Conservation (phyloP, 2,113 vertebrate genomes). For the Nothobranchius furzeri region DNA sequence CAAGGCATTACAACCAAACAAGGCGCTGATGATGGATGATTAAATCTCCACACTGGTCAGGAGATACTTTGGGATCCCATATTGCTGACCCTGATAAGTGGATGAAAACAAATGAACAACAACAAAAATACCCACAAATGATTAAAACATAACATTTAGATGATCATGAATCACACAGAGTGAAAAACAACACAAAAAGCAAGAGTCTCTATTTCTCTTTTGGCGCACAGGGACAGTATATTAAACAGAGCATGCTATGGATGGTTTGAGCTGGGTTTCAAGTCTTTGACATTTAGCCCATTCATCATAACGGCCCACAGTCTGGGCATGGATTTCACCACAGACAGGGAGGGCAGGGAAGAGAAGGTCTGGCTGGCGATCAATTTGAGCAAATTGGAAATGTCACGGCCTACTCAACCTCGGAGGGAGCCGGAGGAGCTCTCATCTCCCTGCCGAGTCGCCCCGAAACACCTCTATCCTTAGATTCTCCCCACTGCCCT, state of each 20-base stretch:
- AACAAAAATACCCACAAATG: too few relatives aligned
- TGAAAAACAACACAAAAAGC: slow-evolving; percentile 8
- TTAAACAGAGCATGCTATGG: slow-evolving; percentile 56
- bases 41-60: too few relatives aligned
- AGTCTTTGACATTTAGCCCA: slow-evolving; percentile 76
- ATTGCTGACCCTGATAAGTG: too few relatives aligned
- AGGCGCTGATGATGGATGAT: too few relatives aligned
- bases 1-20: too few relatives aligned
- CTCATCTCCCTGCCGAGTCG: slow-evolving; percentile 61
- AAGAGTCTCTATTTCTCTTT: slow-evolving; percentile 39
- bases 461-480: slow-evolving; percentile 58
- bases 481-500: slow-evolving; percentile 41
- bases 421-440: slow-evolving; percentile 71
- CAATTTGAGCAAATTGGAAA: slow-evolving; percentile 81
- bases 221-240: slow-evolving; percentile 40
- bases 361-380: slow-evolving; percentile 72
- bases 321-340: slow-evolving; percentile 60
- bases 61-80: too few relatives aligned
- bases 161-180: slow-evolving; percentile 8
- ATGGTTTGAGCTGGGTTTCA: slow-evolving; percentile 68
- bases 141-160: slow-evolving; percentile 1
- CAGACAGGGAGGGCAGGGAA: slow-evolving; percentile 53
- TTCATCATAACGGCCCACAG: slow-evolving; percentile 73
- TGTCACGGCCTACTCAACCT: slow-evolving; percentile 79
- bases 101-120: too few relatives aligned